Conservation (phyloP, 2,113 vertebrate species). For the Haliaeetus leucogaster region DNA sequence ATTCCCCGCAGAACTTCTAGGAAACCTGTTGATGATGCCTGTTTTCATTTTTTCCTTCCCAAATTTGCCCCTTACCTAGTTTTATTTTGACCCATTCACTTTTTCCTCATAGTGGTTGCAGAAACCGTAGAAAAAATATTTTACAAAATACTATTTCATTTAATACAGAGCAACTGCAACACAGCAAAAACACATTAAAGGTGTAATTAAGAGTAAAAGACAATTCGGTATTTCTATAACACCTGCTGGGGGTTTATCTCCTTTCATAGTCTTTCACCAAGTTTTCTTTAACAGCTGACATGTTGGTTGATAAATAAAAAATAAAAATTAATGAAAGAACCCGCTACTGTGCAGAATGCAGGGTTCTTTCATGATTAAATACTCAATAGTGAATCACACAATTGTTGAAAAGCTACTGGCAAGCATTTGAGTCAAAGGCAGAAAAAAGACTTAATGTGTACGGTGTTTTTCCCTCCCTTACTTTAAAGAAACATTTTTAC, state of each 20-base stretch:
- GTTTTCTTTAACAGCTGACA: neutral
- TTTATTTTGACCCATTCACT: neutral
- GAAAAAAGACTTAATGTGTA: neutral
- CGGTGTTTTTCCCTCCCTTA: neutral
- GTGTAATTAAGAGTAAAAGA: neutral
- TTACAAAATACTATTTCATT: neutral
- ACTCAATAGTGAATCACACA: neutral
- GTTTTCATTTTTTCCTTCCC: neutral
- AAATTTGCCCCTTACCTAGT: neutral
- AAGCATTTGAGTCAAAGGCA: neutral
- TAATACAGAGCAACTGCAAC: neutral
- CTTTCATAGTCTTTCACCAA: neutral
- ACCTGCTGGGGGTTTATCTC: neutral
- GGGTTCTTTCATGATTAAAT: neutral
- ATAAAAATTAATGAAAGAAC: neutral
- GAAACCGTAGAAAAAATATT: neutral
- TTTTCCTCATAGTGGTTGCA: neutral
- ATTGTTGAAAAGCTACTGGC: conserved; percentile 9
- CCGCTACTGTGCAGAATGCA: neutral
- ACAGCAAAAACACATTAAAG: neutral
- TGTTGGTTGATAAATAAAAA: neutral
- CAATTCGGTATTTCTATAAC: neutral
- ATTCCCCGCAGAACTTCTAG: neutral
- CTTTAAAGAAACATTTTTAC: neutral
- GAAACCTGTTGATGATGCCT: neutral